Conservation (phyloP, 2,888 invertebrate genomes). For the Monoplex corrugatus region DNA sequence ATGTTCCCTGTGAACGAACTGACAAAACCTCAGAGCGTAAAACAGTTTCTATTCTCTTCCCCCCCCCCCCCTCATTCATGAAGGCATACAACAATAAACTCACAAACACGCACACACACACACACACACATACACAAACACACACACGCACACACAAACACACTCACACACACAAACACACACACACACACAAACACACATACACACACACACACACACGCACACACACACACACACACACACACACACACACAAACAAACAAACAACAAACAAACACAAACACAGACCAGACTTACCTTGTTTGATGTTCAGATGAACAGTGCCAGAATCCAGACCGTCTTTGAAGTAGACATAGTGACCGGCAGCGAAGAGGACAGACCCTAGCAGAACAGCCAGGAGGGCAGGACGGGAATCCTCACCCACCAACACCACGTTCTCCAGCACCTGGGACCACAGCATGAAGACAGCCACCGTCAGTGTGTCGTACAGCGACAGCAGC, state of each 20-base stretch:
- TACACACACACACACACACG: background rate
- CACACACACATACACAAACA: background rate
- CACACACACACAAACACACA: background rate
- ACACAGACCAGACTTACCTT: background rate
- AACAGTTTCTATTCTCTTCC: too few species aligned
- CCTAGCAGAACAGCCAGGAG: constrained; percentile 32
- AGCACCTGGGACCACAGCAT: constrained; percentile 47
- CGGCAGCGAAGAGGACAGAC: constrained; percentile 36
- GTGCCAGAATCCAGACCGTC: constrained; percentile 47
- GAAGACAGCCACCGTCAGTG: constrained; percentile 44
- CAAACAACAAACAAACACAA: background rate
- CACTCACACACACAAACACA: background rate
- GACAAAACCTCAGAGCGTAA: too few species aligned
- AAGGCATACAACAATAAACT: too few species aligned
- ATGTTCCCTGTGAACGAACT: too few species aligned
- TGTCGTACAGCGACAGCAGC: constrained; percentile 48
- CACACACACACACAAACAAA: background rate
- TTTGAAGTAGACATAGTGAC: constrained; percentile 44
- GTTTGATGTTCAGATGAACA: constrained; percentile 45
- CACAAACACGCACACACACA: background rate
- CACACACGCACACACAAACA: background rate
- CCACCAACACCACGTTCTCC: constrained; percentile 45
- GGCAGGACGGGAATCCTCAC: background rate
- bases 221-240: background rate
- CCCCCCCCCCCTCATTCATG: background rate